phyloP scores from a whole-genome alignment of 2,113 vertebrate species.

The Alligator mississippiensis region DNA sequence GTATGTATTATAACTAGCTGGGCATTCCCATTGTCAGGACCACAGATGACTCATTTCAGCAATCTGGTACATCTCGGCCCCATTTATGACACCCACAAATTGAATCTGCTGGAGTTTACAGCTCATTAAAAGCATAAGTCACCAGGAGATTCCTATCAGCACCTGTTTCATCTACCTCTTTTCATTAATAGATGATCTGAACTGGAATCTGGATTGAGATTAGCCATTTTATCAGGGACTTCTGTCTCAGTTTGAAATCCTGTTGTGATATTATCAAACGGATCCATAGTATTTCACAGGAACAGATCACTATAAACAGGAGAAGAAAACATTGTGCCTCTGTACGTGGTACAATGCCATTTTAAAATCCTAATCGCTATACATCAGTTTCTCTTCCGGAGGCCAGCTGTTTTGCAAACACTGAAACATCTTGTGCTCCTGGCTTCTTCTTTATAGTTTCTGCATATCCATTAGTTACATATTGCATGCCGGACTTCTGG shows the following conservation, averaged over 20 bases:
- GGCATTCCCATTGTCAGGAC: neutral
- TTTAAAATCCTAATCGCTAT: neutral
- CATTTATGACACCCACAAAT: neutral
- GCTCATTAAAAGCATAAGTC: too few species aligned
- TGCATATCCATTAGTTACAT: constrained; percentile 56
- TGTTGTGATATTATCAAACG: neutral
- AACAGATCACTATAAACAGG: neutral
- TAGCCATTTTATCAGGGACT: neutral
- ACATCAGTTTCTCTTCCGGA: constrained; percentile 62
- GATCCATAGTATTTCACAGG: neutral
- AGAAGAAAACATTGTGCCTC: neutral
- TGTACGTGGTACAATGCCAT: neutral
- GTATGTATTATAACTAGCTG: accelerated
- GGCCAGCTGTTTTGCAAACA: neutral
- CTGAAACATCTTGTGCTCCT: neutral
- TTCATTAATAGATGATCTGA: neutral
- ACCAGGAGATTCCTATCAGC: neutral
- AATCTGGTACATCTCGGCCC: neutral
- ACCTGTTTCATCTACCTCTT: neutral
- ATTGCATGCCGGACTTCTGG: constrained; percentile 77
- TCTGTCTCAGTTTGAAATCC: neutral
- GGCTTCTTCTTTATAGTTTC: constrained; percentile 47
- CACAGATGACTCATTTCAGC: neutral
- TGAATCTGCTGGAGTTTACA: neutral
- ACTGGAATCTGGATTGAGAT: neutral